These are phyloP conservation scores for Octonoba sinensis DNA, from an alignment of 2,888 invertebrate genomes.

Conservation along the genomic window DNA sequence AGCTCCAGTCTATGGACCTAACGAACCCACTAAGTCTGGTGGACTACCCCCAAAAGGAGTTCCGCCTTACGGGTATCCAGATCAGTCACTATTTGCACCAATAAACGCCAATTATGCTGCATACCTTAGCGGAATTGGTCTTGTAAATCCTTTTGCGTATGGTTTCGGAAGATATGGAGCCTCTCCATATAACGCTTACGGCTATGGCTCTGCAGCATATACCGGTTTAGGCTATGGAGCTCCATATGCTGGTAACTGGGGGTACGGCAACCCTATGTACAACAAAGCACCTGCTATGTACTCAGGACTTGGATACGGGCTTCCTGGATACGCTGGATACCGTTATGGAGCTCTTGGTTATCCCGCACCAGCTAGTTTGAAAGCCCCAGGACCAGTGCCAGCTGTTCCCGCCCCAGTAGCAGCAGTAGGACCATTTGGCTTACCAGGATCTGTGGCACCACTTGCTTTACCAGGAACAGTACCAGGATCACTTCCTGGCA, in stretches of 20 bases:
- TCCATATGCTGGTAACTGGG: not conserved
- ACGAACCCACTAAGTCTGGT: not conserved
- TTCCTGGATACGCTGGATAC: constrained; percentile 20
- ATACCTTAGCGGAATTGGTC: constrained; percentile 24
- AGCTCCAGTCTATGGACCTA: constrained; percentile 26
- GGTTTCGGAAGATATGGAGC: constrained; percentile 12
- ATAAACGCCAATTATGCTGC: constrained; percentile 17
- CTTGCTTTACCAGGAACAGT: not conserved
- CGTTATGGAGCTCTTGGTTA: constrained; percentile 23
- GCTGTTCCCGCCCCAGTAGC: not conserved
- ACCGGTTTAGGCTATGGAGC: constrained; percentile 20
- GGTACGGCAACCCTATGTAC: constrained; percentile 3
- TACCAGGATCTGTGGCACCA: no score
- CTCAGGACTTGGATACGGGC: constrained; percentile 13
- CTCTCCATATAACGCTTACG: not conserved
- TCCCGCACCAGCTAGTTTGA: not conserved
- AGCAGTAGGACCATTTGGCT: no score
- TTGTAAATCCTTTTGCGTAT: constrained; percentile 21
- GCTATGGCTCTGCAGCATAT: not conserved
- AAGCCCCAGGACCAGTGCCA: constrained; percentile 16
- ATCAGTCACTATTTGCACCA: not conserved
- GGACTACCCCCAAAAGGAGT: constrained; percentile 9
- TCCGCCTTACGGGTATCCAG: constrained; percentile 2
- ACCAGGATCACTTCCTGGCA: not conserved
- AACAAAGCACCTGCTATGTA: constrained; percentile 16